Evolutionary conservation across 2,888 invertebrate genomes (phyloP).

Genomic region (Halictus ligatus): DNA sequence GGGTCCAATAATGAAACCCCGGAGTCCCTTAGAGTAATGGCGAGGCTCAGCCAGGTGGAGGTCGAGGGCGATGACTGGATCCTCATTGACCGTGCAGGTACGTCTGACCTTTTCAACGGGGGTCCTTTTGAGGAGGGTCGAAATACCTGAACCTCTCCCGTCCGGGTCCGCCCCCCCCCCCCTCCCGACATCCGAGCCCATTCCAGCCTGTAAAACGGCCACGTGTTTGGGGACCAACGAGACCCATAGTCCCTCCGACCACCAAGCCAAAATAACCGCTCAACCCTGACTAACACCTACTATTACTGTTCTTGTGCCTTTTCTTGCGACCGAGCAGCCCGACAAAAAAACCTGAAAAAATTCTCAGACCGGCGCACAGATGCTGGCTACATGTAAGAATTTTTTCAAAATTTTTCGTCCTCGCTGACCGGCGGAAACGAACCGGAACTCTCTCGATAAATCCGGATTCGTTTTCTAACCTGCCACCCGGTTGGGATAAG

Average conservation of each 20-base stretch:
- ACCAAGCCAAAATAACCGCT: not conserved
- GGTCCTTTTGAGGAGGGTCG: not conserved
- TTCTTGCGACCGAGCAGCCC: not conserved
- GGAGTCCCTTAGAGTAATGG: slow-evolving; percentile 70
- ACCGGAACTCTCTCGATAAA: not conserved
- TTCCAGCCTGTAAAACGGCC: not conserved
- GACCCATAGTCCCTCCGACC: not conserved
- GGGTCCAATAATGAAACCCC: slow-evolving; percentile 65
- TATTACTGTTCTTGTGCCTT: not conserved
- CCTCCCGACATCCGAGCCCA: not conserved
- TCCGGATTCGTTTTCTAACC: not conserved
- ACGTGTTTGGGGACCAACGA: not conserved
- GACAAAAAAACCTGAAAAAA: not conserved
- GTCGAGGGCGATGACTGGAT: slow-evolving; percentile 81
- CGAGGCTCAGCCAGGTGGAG: slow-evolving; percentile 78
- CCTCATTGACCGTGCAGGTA: slow-evolving; percentile 80
- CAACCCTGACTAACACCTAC: not conserved
- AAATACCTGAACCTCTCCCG: not conserved
- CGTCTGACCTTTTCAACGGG: slow-evolving; percentile 31
- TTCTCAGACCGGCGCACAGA: not conserved
- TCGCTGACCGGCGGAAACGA: not conserved
- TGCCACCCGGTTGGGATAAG: not conserved
- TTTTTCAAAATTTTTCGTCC: not conserved
- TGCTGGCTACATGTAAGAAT: not conserved
- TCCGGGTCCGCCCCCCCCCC: too few relatives aligned